A percentile compares a stretch with the other conserved stretches of the same genome.
Conservation (phyloP, 1,140 invertebrate genomes). For the Diachasma alloeum region DNA sequence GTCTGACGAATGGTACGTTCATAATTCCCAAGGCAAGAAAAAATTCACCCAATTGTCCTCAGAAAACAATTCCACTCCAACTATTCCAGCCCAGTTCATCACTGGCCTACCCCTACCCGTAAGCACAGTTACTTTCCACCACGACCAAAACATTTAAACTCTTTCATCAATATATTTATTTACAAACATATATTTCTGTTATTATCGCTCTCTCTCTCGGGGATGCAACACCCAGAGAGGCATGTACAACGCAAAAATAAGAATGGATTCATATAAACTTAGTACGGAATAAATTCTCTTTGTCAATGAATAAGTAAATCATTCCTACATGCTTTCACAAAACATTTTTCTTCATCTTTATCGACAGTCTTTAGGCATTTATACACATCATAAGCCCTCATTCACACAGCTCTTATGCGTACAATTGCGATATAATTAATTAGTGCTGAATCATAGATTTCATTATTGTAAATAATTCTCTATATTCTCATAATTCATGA, state of each 20-base stretch:
- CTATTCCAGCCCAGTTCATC: too few relatives aligned
- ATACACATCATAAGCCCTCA: background rate
- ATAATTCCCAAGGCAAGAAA: background rate
- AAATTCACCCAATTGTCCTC: background rate
- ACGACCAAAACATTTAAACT: background rate
- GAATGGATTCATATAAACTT: background rate
- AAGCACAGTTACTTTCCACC: background rate
- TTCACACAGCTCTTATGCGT: background rate
- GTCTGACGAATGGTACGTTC: background rate
- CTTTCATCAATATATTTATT: background rate
- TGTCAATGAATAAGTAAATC: background rate
- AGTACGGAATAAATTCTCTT: background rate
- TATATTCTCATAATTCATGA: background rate
- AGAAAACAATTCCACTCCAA: too few relatives aligned
- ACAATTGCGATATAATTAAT: background rate
- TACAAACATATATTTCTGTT: background rate
- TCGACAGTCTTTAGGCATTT: background rate
- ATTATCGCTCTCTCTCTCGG: too few relatives aligned
- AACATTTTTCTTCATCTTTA: background rate
- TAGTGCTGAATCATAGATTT: background rate
- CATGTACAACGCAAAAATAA: background rate
- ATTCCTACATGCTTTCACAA: background rate
- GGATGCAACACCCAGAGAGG: background rate
- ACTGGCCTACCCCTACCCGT: too few relatives aligned
- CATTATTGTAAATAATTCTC: background rate